Percentiles rank a stretch among this genome's conserved stretches.
Evolutionary conservation across 2,888 invertebrate species (phyloP).

Genomic region (Actias luna): DNA sequence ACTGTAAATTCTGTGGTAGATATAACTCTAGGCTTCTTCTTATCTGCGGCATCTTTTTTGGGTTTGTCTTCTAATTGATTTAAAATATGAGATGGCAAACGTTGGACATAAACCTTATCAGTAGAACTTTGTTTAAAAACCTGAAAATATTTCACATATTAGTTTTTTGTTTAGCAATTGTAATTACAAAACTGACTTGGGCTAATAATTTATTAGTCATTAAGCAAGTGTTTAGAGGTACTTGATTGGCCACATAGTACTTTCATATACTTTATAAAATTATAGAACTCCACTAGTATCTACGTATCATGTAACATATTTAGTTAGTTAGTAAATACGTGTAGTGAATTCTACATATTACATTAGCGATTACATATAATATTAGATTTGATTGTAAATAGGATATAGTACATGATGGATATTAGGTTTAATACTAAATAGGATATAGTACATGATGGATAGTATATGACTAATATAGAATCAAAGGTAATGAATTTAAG

Average conservation of each 20-base stretch:
- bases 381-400: no score
- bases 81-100: constrained; percentile 56
- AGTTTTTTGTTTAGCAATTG: neutral
- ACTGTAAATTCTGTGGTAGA: constrained; percentile 65
- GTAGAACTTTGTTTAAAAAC: constrained; percentile 51
- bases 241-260: no score
- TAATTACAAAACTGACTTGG: neutral
- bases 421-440: no score
- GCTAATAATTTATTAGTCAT: neutral
- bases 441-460: no score
- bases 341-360: neutral
- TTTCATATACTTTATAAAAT: no score
- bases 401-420: no score
- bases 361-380: no score
- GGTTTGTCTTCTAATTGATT: constrained; percentile 58
- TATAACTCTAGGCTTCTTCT: constrained; percentile 42
- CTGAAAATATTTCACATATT: constrained; percentile 32
- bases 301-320: no score
- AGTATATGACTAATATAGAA: no score
- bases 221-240: no score
- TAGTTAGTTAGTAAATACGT: neutral
- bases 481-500: no score
- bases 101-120: constrained; percentile 54
- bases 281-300: no score
- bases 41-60: constrained; percentile 27